Evolutionary conservation across 2,888 invertebrate genomes (phyloP).

Genomic region (Xanthorhoe spadicearia): DNA sequence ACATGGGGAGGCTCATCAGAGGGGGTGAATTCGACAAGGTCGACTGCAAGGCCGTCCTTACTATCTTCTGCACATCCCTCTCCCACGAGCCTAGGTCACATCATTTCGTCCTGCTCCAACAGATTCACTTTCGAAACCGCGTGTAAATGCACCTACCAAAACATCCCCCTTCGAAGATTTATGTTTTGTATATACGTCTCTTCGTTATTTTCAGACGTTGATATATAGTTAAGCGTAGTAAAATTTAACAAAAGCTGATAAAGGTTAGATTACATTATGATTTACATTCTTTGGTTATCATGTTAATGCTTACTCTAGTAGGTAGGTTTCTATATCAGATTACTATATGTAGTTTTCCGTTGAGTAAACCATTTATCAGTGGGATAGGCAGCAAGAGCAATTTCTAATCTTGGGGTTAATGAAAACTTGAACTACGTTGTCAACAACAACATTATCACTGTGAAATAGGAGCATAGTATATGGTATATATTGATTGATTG

Average conservation of each 20-base stretch:
- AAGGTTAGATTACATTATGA: neutral
- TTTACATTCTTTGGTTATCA: conserved; percentile 4
- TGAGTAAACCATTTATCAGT: conserved; percentile 26
- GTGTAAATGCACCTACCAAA: conserved; percentile 69
- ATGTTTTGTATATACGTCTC: conserved; percentile 57
- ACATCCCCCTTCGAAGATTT: conserved; percentile 57
- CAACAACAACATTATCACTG: conserved; percentile 62
- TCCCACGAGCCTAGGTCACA: conserved; percentile 46
- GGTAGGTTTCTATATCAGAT: conserved; percentile 2
- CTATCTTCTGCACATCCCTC: conserved; percentile 67
- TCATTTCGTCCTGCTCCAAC: conserved; percentile 54
- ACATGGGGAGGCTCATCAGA: conserved; percentile 58
- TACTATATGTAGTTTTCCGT: conserved; percentile 52
- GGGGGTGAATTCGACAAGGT: conserved; percentile 72
- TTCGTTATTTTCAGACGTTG: conserved; percentile 45
- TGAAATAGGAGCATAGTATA: conserved; percentile 51
- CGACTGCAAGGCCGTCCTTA: conserved; percentile 74
- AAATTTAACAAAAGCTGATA: conserved; percentile 1
- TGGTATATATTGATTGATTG: conserved; percentile 60
- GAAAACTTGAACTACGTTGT: conserved; percentile 65
- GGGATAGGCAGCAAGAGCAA: conserved; percentile 35
- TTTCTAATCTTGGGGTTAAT: conserved; percentile 63
- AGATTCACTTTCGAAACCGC: conserved; percentile 68
- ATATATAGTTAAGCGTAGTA: conserved; percentile 42
- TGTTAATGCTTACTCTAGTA: neutral